Percentiles rank a stretch among this genome's conserved stretches.
Conservation (phyloP, 2,797 vertebrate species). For the Lithobates pipiens region DNA sequence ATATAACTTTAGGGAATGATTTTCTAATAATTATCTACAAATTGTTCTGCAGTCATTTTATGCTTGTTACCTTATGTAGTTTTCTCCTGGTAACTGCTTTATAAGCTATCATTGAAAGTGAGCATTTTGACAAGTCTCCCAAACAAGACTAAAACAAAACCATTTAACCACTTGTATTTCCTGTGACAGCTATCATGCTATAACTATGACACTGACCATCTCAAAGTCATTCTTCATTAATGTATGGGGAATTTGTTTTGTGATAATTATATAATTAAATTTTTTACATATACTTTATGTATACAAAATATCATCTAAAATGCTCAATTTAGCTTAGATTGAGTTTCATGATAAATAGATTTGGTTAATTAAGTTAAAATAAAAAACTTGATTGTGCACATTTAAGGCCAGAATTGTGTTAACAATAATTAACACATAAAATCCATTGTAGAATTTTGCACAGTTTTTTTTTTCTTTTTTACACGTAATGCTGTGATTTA, state of each 20-base stretch:
- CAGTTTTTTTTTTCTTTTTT: too few species aligned
- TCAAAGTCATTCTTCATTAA: not conserved
- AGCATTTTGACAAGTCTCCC: constrained; percentile 49
- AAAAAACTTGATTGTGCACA: too few species aligned
- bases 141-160: constrained; percentile 35
- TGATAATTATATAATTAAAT: not conserved
- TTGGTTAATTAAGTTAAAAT: too few species aligned
- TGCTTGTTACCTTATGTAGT: constrained; percentile 25
- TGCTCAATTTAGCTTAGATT: too few species aligned
- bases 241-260: not conserved
- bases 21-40: constrained; percentile 58
- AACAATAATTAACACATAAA: too few species aligned
- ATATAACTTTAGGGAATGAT: constrained; percentile 51
- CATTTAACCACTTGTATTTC: constrained; percentile 45
- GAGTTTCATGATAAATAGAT: too few species aligned
- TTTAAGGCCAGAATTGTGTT: too few species aligned
- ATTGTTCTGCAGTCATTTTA: constrained; percentile 27
- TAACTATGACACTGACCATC: not conserved
- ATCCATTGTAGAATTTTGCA: too few species aligned
- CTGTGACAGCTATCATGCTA: constrained; percentile 20
- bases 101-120: constrained; percentile 51
- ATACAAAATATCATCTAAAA: not conserved
- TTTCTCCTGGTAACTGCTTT: constrained; percentile 45
- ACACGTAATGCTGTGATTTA: too few species aligned
- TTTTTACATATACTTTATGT: not conserved